Conservation (phyloP, 1,140 invertebrate genomes). For the Latrodectus geometricus region DNA sequence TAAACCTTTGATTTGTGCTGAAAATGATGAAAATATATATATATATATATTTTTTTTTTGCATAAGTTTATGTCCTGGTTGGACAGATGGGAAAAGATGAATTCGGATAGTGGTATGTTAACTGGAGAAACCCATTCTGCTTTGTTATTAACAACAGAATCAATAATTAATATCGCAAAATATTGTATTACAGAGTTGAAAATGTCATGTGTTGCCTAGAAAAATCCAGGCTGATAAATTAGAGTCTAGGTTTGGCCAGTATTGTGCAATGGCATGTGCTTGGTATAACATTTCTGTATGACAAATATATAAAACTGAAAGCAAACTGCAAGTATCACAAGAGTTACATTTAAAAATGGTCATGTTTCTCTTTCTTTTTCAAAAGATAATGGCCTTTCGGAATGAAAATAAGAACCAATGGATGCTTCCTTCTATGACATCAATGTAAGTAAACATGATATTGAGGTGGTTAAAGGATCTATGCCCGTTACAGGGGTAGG, state of each 20-base stretch:
- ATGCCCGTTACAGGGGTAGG: too few species aligned
- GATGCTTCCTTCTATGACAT: too few species aligned
- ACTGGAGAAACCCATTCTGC: too few species aligned
- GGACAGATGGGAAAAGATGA: not conserved
- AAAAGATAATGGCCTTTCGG: too few species aligned
- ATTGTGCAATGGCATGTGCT: slow-evolving; percentile 43
- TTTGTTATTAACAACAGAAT: too few species aligned
- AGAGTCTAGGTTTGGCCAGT: slow-evolving; percentile 49
- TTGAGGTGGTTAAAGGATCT: too few species aligned
- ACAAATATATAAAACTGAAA: slow-evolving; percentile 50
- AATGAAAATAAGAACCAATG: too few species aligned
- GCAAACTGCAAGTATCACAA: not conserved
- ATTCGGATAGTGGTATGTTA: too few species aligned
- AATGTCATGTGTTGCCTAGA: slow-evolving; percentile 1
- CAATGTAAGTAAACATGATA: too few species aligned
- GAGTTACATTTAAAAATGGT: not conserved
- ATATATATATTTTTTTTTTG: slow-evolving; percentile 24
- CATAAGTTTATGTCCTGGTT: not conserved
- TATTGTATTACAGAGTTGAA: slow-evolving; percentile 28
- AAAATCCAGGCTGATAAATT: slow-evolving; percentile 51
- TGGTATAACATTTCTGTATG: too few species aligned
- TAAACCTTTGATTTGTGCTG: slow-evolving; percentile 3
- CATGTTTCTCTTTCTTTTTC: not conserved
- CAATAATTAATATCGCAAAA: slow-evolving; percentile 38
- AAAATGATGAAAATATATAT: too few species aligned